Evolutionary conservation across 2,113 vertebrate species (phyloP).

Genomic region (Microcebus ravelobensis): DNA sequence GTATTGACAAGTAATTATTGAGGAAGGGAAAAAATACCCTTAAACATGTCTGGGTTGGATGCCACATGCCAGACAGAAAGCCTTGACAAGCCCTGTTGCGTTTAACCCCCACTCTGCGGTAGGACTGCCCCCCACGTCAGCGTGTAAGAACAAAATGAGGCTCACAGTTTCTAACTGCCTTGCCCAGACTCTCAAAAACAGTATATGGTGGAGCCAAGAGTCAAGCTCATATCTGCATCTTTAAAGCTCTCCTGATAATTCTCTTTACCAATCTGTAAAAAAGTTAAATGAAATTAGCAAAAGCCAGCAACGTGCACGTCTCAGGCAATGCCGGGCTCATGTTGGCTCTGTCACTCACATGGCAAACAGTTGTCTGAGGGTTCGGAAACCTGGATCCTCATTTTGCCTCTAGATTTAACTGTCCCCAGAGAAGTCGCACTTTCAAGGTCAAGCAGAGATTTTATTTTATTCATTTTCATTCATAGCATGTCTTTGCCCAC

Average conservation of each 20-base stretch:
- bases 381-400: background rate
- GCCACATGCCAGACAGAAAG: no score
- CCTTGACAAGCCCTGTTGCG: background rate
- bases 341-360: background rate
- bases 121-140: accelerated
- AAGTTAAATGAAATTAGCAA: background rate
- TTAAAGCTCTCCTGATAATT: background rate
- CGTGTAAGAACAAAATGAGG: background rate
- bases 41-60: background rate
- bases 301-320: background rate
- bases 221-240: background rate
- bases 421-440: background rate
- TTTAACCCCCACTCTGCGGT: background rate
- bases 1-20: background rate
- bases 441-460: background rate
- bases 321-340: background rate
- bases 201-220: background rate
- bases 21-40: background rate
- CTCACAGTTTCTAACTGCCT: background rate
- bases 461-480: background rate
- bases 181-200: background rate
- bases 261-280: background rate
- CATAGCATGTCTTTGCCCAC: background rate
- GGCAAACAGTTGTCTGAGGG: background rate
- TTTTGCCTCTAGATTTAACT: background rate